Conservation (phyloP, 2,113 vertebrate genomes). For the Cyanocitta stelleri region DNA sequence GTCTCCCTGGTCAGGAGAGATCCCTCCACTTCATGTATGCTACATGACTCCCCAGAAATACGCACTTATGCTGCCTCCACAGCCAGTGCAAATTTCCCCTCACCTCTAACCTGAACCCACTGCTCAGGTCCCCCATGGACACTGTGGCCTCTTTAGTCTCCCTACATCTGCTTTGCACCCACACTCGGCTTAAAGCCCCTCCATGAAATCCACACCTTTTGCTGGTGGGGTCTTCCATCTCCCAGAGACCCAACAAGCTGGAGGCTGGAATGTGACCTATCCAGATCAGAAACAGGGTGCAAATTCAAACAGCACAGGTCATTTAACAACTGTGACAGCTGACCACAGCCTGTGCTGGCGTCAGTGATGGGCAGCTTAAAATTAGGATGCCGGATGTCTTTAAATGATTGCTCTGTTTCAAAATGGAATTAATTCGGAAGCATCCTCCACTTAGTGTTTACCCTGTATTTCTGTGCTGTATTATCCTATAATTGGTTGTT, state of each 20-base stretch:
- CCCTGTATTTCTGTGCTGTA: background rate
- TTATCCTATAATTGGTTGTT: constrained; percentile 4
- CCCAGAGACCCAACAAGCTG: background rate
- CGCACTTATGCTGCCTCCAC: background rate
- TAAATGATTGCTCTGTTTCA: background rate
- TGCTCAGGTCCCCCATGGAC: background rate
- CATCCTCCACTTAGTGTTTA: background rate
- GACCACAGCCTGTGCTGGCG: background rate
- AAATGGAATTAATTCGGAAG: background rate
- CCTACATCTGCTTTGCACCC: background rate
- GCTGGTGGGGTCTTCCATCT: background rate
- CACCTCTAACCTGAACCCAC: background rate
- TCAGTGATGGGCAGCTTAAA: background rate
- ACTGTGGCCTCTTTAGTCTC: background rate
- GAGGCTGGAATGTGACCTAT: background rate
- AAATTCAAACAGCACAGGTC: background rate
- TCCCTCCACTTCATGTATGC: background rate
- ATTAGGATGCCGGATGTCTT: background rate
- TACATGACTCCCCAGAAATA: background rate
- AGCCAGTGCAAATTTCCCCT: background rate
- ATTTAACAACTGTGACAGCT: background rate
- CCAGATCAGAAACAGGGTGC: background rate
- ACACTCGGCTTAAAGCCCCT: background rate
- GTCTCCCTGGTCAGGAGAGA: background rate
- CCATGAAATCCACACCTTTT: background rate